These are phyloP conservation scores for Tupaia chinensis DNA, from an alignment of 2,113 vertebrate genomes.

Conservation along the genomic window DNA sequence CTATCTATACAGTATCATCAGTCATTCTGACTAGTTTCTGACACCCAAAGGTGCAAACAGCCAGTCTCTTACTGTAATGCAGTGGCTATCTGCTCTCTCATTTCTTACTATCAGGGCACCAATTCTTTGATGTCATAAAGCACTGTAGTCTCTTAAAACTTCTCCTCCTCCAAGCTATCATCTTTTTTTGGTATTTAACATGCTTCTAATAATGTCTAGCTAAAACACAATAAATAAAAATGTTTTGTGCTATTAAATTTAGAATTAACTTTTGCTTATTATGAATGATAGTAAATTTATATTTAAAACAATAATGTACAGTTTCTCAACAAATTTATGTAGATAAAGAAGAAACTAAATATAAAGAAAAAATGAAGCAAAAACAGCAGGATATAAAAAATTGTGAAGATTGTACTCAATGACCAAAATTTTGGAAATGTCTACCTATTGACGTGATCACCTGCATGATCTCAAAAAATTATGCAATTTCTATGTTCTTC, in stretches of 20 bases:
- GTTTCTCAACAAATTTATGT: not conserved
- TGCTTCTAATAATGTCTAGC: not conserved
- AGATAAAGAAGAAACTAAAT: not conserved
- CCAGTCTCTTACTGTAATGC: not conserved
- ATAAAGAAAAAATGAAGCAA: not conserved
- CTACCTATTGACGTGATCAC: not conserved
- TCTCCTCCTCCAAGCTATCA: not conserved
- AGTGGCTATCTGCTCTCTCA: not conserved
- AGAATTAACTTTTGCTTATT: constrained; percentile 3
- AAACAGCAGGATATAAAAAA: not conserved
- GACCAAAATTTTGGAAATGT: not conserved
- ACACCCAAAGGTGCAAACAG: constrained; percentile 6
- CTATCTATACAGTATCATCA: not conserved
- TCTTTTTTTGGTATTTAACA: constrained; percentile 15
- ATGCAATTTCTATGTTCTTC: not conserved
- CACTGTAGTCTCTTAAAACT: not conserved
- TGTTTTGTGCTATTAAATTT: not conserved
- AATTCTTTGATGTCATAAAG: not conserved
- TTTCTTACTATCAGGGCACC: not conserved
- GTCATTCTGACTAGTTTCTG: not conserved
- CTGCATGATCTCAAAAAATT: not conserved
- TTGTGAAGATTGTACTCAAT: not conserved
- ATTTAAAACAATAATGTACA: not conserved
- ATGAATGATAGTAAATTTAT: not conserved
- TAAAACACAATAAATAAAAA: constrained; percentile 22